Evolutionary conservation across 2,888 invertebrate genomes (phyloP).

Genomic region (Drosophila infuscata): DNA sequence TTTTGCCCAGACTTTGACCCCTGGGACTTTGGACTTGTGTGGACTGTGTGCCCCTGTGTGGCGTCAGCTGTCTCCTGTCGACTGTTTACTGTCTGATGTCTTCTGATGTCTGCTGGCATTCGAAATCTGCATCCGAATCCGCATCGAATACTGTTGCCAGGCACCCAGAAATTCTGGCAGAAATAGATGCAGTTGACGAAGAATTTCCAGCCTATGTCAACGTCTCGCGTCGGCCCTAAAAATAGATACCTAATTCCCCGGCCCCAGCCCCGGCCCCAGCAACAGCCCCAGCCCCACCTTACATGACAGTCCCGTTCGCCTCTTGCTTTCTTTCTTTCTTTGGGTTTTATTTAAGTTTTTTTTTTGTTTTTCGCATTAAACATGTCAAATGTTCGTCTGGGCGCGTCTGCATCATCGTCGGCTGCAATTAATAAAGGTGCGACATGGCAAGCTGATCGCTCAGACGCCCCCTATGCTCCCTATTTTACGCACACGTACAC

Average conservation of each 20-base stretch:
- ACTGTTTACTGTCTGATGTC: constrained; percentile 40
- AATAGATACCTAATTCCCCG: constrained; percentile 59
- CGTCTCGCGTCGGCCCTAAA: constrained; percentile 50
- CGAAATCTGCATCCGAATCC: constrained; percentile 29
- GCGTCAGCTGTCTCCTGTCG: constrained; percentile 56
- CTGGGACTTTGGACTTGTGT: constrained; percentile 46
- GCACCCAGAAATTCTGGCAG: constrained; percentile 7
- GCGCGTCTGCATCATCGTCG: constrained; percentile 61
- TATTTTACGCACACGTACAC: not conserved
- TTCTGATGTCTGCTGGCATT: constrained; percentile 36
- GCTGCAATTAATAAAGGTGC: constrained; percentile 83
- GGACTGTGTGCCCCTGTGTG: constrained; percentile 29
- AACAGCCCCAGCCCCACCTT: not conserved
- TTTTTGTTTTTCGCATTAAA: constrained; percentile 73
- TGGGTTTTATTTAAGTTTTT: constrained; percentile 4
- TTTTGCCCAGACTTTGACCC: constrained; percentile 24
- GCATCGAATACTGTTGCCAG: constrained; percentile 44
- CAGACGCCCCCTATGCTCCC: constrained; percentile 15
- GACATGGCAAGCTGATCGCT: constrained; percentile 69
- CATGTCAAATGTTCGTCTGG: constrained; percentile 76
- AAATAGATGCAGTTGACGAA: constrained; percentile 52
- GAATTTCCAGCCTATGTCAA: constrained; percentile 76
- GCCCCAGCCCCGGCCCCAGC: not conserved
- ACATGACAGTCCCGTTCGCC: not conserved
- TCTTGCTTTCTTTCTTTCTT: not conserved